These are phyloP conservation scores for Ia io DNA, from an alignment of 2,113 vertebrate species.

Conservation along the genomic window DNA sequence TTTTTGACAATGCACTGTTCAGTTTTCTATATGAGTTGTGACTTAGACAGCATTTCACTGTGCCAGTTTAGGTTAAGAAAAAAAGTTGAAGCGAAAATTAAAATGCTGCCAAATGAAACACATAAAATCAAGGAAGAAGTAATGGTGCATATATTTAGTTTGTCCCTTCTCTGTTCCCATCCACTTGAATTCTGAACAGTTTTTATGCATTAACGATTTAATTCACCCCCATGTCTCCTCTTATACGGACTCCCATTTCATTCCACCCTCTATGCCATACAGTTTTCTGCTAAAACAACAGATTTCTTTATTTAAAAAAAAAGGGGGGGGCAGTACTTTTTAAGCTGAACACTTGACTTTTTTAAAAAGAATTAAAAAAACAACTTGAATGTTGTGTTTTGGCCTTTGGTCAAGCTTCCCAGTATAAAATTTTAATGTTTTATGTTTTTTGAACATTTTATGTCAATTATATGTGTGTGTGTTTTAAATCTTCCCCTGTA, in stretches of 20 bases:
- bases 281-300: conserved; percentile 4
- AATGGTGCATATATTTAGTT: background rate
- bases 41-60: conserved; percentile 49
- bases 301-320: background rate
- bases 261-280: background rate
- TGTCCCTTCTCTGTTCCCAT: conserved; percentile 51
- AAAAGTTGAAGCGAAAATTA: background rate
- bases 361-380: background rate
- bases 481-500: background rate
- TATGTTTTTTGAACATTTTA: background rate
- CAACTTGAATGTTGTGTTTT: background rate
- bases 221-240: background rate
- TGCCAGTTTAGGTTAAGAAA: conserved; percentile 19
- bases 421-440: background rate
- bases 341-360: conserved; percentile 22
- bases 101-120: conserved; percentile 17
- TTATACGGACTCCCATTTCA: background rate
- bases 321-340: background rate
- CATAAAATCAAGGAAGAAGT: background rate
- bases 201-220: background rate
- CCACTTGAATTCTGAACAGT: background rate
- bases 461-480: background rate
- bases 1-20: conserved; percentile 69
- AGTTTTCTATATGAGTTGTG: conserved; percentile 49
- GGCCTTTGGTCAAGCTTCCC: background rate